These are phyloP conservation scores for Halocaridina rubra DNA, from an alignment of 2,888 invertebrate genomes.

Conservation along the genomic window DNA sequence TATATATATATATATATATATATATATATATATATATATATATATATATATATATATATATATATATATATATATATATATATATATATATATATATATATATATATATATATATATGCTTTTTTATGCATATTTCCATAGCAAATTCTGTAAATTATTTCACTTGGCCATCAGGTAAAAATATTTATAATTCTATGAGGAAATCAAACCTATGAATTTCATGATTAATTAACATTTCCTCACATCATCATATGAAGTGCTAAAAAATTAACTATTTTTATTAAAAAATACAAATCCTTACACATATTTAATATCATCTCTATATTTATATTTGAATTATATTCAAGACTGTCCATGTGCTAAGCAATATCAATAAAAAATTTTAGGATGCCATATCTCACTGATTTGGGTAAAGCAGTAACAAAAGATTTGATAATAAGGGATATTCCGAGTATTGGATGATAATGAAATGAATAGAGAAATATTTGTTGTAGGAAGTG, in stretches of 20 bases:
- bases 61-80: conserved; percentile 27
- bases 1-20: conserved; percentile 12
- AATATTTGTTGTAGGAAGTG: too few species aligned
- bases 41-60: conserved; percentile 25
- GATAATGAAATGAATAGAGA: too few species aligned
- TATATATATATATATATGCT: conserved; percentile 24
- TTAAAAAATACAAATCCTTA: too few species aligned
- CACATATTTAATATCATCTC: too few species aligned
- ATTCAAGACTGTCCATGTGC: too few species aligned
- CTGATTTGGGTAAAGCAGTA: too few species aligned
- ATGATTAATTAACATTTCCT: not conserved
- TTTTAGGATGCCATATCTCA: too few species aligned
- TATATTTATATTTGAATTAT: too few species aligned
- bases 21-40: conserved; percentile 22
- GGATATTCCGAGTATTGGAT: too few species aligned
- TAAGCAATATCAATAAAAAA: too few species aligned
- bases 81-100: conserved; percentile 28
- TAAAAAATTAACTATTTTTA: not conserved
- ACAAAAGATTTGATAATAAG: too few species aligned
- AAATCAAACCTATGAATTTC: not conserved
- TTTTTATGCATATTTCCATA: too few species aligned
- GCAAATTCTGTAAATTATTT: not conserved
- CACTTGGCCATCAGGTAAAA: not conserved
- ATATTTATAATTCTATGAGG: not conserved
- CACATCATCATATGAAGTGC: not conserved